These are phyloP conservation scores for Macrophya annulata DNA, from an alignment of 2,888 invertebrate species.

Conservation along the genomic window DNA sequence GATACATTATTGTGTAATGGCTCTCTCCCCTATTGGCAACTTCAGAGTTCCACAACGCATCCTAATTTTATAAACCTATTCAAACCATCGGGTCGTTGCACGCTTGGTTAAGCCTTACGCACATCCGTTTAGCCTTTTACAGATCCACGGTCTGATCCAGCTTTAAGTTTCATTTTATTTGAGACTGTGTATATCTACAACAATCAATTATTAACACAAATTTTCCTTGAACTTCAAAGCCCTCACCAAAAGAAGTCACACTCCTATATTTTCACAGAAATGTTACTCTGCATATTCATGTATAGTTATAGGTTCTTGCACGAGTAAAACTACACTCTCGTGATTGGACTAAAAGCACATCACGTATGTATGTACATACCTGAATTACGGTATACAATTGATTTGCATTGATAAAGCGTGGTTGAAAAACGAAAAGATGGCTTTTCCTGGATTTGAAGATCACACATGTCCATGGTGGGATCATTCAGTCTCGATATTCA, in stretches of 20 bases:
- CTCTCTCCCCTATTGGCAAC: slow-evolving; percentile 70
- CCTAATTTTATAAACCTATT: slow-evolving; percentile 72
- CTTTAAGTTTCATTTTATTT: neutral
- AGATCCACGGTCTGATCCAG: slow-evolving; percentile 18
- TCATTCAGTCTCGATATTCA: neutral
- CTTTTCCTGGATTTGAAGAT: neutral
- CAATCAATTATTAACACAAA: neutral
- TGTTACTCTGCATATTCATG: neutral
- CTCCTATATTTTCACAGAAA: neutral
- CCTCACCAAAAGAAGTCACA: neutral
- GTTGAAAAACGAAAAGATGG: neutral
- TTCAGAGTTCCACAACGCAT: slow-evolving; percentile 67
- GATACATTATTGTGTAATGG: slow-evolving; percentile 71
- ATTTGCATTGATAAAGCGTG: neutral
- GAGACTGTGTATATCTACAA: neutral
- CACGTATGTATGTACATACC: too few species aligned
- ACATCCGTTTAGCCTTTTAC: slow-evolving; percentile 67
- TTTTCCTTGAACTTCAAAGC: neutral
- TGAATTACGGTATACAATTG: too few species aligned
- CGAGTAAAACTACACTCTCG: neutral
- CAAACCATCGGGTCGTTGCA: slow-evolving; percentile 68
- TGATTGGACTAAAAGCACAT: neutral
- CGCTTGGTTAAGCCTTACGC: slow-evolving; percentile 69
- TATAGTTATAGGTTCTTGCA: neutral
- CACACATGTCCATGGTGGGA: neutral